These are phyloP conservation scores for Orchestes rusci DNA, from an alignment of 2,888 invertebrate species.

Conservation along the genomic window DNA sequence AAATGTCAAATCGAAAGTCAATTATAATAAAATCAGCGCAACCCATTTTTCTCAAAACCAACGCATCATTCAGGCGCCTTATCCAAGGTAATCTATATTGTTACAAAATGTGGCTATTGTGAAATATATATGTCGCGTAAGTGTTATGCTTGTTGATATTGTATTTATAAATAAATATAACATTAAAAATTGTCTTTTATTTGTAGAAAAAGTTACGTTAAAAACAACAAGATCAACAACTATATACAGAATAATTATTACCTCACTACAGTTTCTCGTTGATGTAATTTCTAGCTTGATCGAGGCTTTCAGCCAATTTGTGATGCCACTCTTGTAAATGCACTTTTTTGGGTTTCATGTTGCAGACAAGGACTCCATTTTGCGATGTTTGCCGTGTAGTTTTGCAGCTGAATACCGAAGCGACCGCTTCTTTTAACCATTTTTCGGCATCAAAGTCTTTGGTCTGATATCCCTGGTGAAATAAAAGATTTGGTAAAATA, in stretches of 20 bases:
- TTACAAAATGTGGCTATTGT: slow-evolving; percentile 20
- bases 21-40: too few relatives aligned
- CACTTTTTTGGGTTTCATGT: slow-evolving; percentile 61
- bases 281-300: slow-evolving; percentile 51
- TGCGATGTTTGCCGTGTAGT: slow-evolving; percentile 51
- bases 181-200: slow-evolving; percentile 3
- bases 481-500: background rate
- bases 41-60: too few relatives aligned
- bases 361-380: slow-evolving; percentile 52
- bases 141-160: slow-evolving; percentile 37
- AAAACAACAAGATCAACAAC: background rate
- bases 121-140: slow-evolving; percentile 32
- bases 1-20: too few relatives aligned
- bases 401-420: slow-evolving; percentile 52
- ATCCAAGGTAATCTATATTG: too few relatives aligned
- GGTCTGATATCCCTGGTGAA: slow-evolving; percentile 48
- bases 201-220: slow-evolving; percentile 1
- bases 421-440: slow-evolving; percentile 59
- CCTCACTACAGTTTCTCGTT: slow-evolving; percentile 35
- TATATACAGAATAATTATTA: background rate
- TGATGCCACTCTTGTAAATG: slow-evolving; percentile 53
- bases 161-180: slow-evolving; percentile 31
- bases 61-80: too few relatives aligned
- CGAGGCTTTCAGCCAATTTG: slow-evolving; percentile 54
- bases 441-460: slow-evolving; percentile 57